These are phyloP conservation scores for Theonella swinhoei DNA, from an alignment of 37 sponge, comb jelly and placozoan species.

Conservation along the genomic window DNA sequence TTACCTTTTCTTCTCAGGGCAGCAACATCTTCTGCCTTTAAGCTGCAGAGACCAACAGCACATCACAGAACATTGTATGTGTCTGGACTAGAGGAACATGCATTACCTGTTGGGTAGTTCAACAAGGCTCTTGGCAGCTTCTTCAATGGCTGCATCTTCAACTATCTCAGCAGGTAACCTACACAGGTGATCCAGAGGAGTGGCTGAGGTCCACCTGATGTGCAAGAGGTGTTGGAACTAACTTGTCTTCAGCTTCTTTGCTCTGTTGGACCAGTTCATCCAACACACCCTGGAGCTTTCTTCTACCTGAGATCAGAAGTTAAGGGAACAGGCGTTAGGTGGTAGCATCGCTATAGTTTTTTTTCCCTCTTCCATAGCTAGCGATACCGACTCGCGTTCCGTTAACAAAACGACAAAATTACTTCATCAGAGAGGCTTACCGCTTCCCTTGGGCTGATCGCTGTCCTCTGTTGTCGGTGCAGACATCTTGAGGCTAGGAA, in stretches of 20 bases:
- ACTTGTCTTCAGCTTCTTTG: constrained; percentile 27
- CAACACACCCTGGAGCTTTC: constrained; percentile 43
- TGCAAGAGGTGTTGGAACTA: no score
- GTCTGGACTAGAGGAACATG: no score
- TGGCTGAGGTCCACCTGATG: no score
- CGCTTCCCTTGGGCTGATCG: background rate
- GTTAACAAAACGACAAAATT: no score
- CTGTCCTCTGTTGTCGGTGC: background rate
- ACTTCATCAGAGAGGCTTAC: background rate
- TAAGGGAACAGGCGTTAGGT: no score
- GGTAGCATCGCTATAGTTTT: no score
- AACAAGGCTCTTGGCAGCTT: constrained; percentile 63
- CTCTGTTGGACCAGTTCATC: constrained; percentile 55
- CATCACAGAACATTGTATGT: no score
- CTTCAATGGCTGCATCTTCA: constrained; percentile 65
- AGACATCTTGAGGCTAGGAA: background rate
- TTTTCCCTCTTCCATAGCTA: no score
- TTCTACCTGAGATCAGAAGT: constrained; percentile 28
- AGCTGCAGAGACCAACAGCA: background rate
- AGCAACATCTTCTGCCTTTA: background rate
- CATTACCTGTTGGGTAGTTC: constrained; percentile 33
- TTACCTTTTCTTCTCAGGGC: background rate
- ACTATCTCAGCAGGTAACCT: background rate
- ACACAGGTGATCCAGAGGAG: background rate
- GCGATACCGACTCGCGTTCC: no score